These are phyloP conservation scores for Melierax canorus DNA, from an alignment of 2,113 vertebrate species.

Conservation along the genomic window DNA sequence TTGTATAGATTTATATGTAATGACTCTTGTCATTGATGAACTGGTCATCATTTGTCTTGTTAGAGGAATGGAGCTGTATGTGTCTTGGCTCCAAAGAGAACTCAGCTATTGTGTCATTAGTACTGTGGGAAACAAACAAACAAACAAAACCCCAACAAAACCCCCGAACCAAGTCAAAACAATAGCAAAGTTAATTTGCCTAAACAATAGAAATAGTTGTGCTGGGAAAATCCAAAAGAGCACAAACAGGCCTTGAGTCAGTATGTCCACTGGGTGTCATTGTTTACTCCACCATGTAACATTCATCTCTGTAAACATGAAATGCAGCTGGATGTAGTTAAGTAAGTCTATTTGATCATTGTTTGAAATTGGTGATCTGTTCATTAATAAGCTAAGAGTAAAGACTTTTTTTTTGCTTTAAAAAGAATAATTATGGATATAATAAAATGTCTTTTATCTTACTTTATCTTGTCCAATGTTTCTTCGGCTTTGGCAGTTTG, in stretches of 20 bases:
- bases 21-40: not conserved
- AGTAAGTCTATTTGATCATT: not conserved
- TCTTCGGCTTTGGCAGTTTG: not conserved
- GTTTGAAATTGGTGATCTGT: not conserved
- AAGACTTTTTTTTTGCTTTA: not conserved
- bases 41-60: not conserved
- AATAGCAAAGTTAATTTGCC: not conserved
- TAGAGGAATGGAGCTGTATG: not conserved
- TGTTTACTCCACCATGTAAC: slow-evolving; percentile 40
- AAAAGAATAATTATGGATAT: not conserved
- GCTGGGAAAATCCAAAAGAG: not conserved
- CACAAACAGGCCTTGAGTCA: not conserved
- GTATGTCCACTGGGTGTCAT: slow-evolving; percentile 61
- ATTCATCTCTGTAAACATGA: not conserved
- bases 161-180: not conserved
- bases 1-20: not conserved
- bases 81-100: not conserved
- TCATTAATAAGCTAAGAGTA: not conserved
- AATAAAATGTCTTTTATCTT: not conserved
- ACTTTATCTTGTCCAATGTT: not conserved
- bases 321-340: not conserved
- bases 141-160: no score
- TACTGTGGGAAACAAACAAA: rapidly evolving
- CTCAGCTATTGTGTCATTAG: not conserved
- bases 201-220: not conserved